Evolutionary conservation across 2,113 vertebrate genomes (phyloP).

Genomic region (Chunga burmeisteri): DNA sequence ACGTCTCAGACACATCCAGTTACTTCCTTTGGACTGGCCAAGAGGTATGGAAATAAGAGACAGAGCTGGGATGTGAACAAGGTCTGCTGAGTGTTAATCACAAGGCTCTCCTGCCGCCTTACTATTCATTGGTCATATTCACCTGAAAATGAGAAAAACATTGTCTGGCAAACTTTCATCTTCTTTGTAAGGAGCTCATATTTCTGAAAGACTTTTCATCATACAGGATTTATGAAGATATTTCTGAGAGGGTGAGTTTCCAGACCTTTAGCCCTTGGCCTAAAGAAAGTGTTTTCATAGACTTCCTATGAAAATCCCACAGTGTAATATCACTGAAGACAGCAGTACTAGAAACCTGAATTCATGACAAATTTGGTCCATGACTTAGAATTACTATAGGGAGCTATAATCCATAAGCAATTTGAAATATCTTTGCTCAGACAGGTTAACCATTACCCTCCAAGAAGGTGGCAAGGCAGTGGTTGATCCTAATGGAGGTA

Average conservation of each 20-base stretch:
- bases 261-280: neutral
- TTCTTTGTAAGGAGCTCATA: neutral
- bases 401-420: neutral
- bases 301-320: neutral
- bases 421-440: neutral
- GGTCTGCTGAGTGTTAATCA: neutral
- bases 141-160: neutral
- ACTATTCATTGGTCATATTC: slow-evolving; percentile 25
- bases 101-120: neutral
- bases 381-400: neutral
- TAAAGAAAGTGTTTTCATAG: neutral
- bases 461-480: neutral
- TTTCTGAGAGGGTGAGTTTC: neutral
- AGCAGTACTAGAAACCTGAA: neutral
- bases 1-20: neutral
- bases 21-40: neutral
- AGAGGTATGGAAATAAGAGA: neutral
- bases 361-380: neutral
- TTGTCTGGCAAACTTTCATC: neutral
- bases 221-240: neutral
- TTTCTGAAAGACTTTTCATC: slow-evolving; percentile 9
- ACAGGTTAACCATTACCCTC: neutral
- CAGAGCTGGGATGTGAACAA: neutral
- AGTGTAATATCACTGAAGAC: neutral
- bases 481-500: neutral